A percentile compares a stretch with the other conserved stretches of the same genome.
Conservation (phyloP, 2,888 invertebrate species). For the Sinhomidia bicolor region DNA sequence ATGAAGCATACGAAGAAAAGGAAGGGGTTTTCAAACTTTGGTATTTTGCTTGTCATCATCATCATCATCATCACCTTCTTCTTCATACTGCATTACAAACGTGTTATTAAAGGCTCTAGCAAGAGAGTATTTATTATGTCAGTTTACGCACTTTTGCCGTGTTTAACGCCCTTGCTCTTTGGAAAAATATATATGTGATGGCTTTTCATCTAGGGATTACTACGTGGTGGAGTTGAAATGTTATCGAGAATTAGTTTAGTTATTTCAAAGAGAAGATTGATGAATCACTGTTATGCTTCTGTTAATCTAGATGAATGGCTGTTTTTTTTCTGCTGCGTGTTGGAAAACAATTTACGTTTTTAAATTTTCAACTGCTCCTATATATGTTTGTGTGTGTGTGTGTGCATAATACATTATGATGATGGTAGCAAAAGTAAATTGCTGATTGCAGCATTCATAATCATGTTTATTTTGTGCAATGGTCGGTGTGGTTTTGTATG, state of each 20-base stretch:
- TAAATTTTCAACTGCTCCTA: neutral
- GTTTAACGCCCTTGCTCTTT: no score
- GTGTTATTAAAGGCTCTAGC: neutral
- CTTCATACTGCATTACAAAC: no score
- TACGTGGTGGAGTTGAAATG: neutral
- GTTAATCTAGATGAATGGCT: slow-evolving; percentile 1
- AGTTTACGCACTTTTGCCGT: neutral
- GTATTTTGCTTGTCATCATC: neutral
- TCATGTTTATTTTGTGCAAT: no score
- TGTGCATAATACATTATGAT: neutral
- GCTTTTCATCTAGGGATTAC: neutral
- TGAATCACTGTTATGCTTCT: neutral
- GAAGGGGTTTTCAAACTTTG: neutral
- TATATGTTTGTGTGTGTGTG: neutral
- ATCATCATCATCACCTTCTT: neutral
- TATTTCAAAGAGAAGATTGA: neutral
- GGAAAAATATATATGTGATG: no score
- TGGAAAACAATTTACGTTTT: neutral
- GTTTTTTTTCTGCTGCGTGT: no score
- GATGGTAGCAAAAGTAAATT: neutral
- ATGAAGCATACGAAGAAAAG: no score
- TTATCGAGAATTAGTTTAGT: neutral
- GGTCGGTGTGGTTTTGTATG: no score
- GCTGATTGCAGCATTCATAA: no score
- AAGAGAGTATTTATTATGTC: neutral